A percentile compares a stretch with the other conserved stretches of the same genome.
phyloP scores from a whole-genome alignment of 2,888 invertebrate genomes.

The Cheilosia urbana region DNA sequence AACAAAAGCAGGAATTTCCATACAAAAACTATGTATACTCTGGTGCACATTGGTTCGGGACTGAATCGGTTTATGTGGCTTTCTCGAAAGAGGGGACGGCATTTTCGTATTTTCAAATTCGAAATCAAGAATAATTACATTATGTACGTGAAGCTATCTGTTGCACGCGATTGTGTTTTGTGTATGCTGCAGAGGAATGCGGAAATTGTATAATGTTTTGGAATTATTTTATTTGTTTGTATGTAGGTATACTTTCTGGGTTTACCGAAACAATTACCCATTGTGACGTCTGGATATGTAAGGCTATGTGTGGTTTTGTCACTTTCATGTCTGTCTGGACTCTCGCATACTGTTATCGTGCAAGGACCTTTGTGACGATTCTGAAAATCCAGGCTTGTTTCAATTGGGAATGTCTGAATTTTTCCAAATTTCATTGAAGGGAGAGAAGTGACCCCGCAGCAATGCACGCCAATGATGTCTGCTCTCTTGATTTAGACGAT shows the following conservation, averaged over 20 bases:
- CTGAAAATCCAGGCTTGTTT: too few species aligned
- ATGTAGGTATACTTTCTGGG: not conserved
- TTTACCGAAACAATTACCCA: constrained; percentile 1
- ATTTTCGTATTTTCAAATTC: constrained; percentile 16
- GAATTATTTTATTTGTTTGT: constrained; percentile 3
- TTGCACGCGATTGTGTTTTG: constrained; percentile 25
- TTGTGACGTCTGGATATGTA: not conserved
- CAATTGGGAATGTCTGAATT: too few species aligned
- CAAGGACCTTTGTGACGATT: too few species aligned
- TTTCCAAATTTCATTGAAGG: too few species aligned
- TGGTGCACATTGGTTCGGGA: constrained; percentile 14
- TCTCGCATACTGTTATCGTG: too few species aligned
- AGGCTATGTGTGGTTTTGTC: not conserved
- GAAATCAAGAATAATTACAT: constrained; percentile 7
- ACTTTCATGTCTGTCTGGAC: not conserved
- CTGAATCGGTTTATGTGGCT: constrained; percentile 25
- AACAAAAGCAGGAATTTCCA: constrained; percentile 36
- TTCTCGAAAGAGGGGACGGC: not conserved
- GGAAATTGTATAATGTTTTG: constrained; percentile 2
- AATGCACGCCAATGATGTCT: too few species aligned
- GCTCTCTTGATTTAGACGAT: too few species aligned
- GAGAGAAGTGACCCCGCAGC: too few species aligned
- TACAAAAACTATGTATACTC: constrained; percentile 13
- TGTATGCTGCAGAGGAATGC: constrained; percentile 3
- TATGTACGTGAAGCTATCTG: constrained; percentile 15